Conservation (phyloP, 2,888 invertebrate genomes). For the Heliconius sara region DNA sequence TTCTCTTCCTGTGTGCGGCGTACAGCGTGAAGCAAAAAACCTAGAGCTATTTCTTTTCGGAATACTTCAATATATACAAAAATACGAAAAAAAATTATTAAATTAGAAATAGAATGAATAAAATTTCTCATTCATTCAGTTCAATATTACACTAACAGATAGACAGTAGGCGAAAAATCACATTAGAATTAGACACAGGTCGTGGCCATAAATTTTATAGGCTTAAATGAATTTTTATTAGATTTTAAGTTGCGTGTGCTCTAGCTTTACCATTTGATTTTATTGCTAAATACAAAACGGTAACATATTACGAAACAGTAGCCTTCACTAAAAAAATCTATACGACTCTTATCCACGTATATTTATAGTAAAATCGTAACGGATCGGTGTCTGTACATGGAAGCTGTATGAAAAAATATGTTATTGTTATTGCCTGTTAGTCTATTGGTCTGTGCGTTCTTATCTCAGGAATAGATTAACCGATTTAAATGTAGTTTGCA, state of each 20-base stretch:
- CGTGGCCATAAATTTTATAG: constrained; percentile 26
- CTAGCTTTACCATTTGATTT: constrained; percentile 34
- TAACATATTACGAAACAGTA: constrained; percentile 40
- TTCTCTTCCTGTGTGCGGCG: no score
- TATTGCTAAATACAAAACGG: constrained; percentile 32
- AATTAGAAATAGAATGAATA: not conserved
- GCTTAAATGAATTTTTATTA: constrained; percentile 15
- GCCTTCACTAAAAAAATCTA: constrained; percentile 41
- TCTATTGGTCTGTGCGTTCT: no score
- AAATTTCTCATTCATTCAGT: not conserved
- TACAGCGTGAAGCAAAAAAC: no score
- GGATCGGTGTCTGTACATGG: no score
- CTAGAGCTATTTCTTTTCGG: not conserved
- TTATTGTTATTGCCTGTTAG: no score
- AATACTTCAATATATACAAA: not conserved
- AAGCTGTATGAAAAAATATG: no score
- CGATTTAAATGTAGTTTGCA: no score
- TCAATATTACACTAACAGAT: not conserved
- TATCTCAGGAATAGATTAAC: no score
- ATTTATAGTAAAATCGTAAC: no score
- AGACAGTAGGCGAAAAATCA: not conserved
- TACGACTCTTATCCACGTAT: constrained; percentile 22
- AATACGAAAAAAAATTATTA: not conserved
- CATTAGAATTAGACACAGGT: constrained; percentile 14
- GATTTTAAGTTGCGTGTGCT: constrained; percentile 28